Evolutionary conservation across 2,797 vertebrate species (phyloP).

Genomic region (Urophycis tenuis): DNA sequence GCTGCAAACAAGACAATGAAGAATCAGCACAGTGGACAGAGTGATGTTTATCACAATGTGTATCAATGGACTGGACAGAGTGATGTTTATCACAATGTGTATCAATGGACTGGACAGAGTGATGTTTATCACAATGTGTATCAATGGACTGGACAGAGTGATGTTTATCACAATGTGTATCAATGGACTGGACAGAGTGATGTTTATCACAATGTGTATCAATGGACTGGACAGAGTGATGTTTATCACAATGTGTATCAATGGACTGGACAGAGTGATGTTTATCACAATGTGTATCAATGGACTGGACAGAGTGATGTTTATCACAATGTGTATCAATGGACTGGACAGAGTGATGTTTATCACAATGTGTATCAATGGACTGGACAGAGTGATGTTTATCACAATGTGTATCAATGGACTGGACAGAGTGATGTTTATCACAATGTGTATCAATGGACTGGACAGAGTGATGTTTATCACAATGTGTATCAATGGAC

Average conservation of each 20-base stretch:
- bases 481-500: background rate
- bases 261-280: background rate
- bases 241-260: too few relatives aligned
- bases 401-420: too few relatives aligned
- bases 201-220: too few relatives aligned
- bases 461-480: background rate
- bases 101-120: background rate
- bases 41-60: background rate
- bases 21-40: background rate
- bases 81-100: too few relatives aligned
- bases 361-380: too few relatives aligned
- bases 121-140: too few relatives aligned
- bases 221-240: background rate
- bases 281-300: too few relatives aligned
- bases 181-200: background rate
- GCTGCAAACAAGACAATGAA: slow-evolving; percentile 44
- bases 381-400: background rate
- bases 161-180: too few relatives aligned
- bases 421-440: background rate
- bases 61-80: background rate
- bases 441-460: too few relatives aligned
- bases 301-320: background rate
- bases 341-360: background rate
- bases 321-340: too few relatives aligned
- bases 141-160: background rate